Base-by-base conservation (phyloP, 2,888 invertebrate genomes). In the Xestia ashworthii region DNA sequence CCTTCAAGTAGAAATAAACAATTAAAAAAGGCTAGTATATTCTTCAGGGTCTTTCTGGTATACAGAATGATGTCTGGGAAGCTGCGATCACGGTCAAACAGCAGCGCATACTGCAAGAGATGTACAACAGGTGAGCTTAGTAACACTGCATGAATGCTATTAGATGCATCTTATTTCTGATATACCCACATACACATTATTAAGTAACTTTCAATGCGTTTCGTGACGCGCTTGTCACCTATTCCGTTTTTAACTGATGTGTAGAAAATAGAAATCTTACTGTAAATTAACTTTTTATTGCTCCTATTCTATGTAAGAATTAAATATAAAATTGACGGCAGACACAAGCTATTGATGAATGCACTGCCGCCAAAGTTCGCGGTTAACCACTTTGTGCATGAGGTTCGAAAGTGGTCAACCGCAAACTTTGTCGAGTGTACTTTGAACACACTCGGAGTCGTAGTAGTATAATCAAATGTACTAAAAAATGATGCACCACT, bases 31-130 rank as follows among this genome's bases (percentile, higher is more conserved):
- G 74, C 70, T 74, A 82, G 68, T 67, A 86, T 89, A 90, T 88
- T 89, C 89, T 89, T 87, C 92, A 95, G 94, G 94, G 93, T 72
- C 85, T 93, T 76, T 91, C 94, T 82, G 93, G 93, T 90, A 95
- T 95, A 76, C 97, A 96, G 85, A 97, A 97, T 83, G 98, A 98
- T 88, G 97, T 98, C 46, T 98, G 98, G 97, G 98, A 98, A 90
- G 98, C 98, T 19, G 94, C 97, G 38, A 97, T 98, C 70, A 97
- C 97, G 9, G 97, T 98, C 82, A 96, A 97, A 89, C 97, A 98
- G 88, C 97, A 97, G 64, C 95, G 97, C 88, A 94, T 97, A 83
- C 93, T 97, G 48, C 96, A 97, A 82, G 97, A 97, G 83, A 94
- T 97, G 89, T 96, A 96, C 76, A 95, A 95, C 90, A 95, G 97